Percentiles rank a stretch among this genome's conserved stretches.
Conservation (phyloP, 1,140 invertebrate genomes). For the Anoplolepis gracilipes region DNA sequence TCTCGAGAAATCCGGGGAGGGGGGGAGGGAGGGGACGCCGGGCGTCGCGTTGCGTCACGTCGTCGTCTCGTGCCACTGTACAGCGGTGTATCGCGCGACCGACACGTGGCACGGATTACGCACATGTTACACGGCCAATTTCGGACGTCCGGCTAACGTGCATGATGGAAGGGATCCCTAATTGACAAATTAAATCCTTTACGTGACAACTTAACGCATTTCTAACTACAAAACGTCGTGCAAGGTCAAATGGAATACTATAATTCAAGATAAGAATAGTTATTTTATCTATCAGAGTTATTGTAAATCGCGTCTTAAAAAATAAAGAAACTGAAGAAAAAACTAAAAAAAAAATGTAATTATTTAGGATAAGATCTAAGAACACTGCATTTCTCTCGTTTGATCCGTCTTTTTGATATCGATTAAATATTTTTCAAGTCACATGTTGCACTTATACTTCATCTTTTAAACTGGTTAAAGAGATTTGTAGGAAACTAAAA, state of each 20-base stretch:
- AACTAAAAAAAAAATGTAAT: too few relatives aligned
- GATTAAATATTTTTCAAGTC: not conserved
- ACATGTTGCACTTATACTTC: not conserved
- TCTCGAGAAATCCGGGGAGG: conserved; percentile 58
- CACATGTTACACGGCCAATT: conserved; percentile 82
- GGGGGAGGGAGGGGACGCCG: conserved; percentile 50
- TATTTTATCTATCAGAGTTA: not conserved
- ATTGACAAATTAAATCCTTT: conserved; percentile 55
- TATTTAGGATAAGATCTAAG: too few relatives aligned
- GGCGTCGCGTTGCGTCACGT: conserved; percentile 42
- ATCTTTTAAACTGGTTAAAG: not conserved
- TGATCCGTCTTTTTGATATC: not conserved
- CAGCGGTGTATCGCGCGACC: conserved; percentile 47
- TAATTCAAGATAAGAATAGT: not conserved
- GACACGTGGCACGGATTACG: conserved; percentile 84
- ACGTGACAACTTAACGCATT: conserved; percentile 36
- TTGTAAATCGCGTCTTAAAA: not conserved
- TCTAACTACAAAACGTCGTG: not conserved
- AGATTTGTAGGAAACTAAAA: not conserved
- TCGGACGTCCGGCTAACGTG: conserved; percentile 76
- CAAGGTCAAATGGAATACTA: not conserved
- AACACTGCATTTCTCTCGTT: not conserved
- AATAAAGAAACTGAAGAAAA: not conserved
- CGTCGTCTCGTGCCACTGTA: conserved; percentile 33
- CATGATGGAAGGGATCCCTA: conserved; percentile 46